These are phyloP conservation scores for Coptodon rendalli DNA, from an alignment of 2,113 vertebrate genomes.

Conservation along the genomic window DNA sequence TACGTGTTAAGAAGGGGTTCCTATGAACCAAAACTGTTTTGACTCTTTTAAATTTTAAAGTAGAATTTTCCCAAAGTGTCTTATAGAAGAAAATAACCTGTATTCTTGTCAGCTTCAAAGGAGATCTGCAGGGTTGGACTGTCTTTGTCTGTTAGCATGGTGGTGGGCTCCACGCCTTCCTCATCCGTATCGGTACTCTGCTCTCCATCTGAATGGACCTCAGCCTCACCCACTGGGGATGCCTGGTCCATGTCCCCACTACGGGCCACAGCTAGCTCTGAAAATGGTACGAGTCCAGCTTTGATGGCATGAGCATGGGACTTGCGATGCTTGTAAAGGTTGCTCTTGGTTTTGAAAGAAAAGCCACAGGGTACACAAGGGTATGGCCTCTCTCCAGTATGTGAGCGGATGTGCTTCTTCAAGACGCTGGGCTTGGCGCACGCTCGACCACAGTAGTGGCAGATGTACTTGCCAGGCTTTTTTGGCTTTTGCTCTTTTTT, in stretches of 20 bases:
- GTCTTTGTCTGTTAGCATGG: conserved; percentile 76
- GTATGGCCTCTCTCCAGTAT: conserved; percentile 94
- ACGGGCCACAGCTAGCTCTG: conserved; percentile 82
- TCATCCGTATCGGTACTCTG: conserved; percentile 98
- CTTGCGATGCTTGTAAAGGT: conserved; percentile 98
- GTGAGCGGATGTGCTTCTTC: conserved; percentile 98
- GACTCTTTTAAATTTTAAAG: no score
- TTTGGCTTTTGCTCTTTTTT: conserved; percentile 97
- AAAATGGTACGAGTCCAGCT: conserved; percentile 94
- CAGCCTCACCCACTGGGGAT: conserved; percentile 85
- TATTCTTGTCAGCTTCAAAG: conserved; percentile 70
- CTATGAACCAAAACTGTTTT: not conserved
- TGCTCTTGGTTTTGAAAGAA: conserved; percentile 99
- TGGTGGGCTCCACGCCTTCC: conserved; percentile 80
- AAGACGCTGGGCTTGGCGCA: conserved; percentile 99
- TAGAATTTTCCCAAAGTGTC: no score
- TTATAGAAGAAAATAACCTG: conserved; percentile 52
- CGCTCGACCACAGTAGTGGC: conserved; percentile 92
- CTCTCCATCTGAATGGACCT: conserved; percentile 93
- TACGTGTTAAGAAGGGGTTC: not conserved
- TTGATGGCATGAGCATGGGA: conserved; percentile 98
- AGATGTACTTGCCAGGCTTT: conserved; percentile 97
- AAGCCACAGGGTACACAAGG: conserved; percentile 96
- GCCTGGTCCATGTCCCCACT: conserved; percentile 82
- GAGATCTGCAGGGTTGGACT: conserved; percentile 81